phyloP scores from a whole-genome alignment of 2,797 vertebrate genomes.

The Cuniculus paca region DNA sequence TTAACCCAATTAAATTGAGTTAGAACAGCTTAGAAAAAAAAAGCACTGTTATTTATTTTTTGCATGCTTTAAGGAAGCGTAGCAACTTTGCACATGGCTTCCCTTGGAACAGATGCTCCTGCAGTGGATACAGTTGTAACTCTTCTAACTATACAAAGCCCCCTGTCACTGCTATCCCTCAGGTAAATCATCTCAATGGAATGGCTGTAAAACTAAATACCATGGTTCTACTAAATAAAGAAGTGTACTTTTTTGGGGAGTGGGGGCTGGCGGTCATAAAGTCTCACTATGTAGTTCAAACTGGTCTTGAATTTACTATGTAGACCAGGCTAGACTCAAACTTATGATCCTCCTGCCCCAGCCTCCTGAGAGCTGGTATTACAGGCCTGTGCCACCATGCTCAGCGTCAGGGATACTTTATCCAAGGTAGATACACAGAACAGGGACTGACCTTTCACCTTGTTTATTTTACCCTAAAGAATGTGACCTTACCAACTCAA shows the following conservation, averaged over 20 bases:
- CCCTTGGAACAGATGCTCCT: not conserved
- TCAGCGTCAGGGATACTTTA: not conserved
- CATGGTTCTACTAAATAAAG: not conserved
- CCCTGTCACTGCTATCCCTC: not conserved
- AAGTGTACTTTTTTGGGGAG: not conserved
- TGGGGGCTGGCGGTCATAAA: not conserved
- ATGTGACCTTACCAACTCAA: not conserved
- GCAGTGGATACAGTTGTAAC: not conserved
- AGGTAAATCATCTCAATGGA: not conserved
- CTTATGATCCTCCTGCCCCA: not conserved
- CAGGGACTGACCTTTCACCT: not conserved
- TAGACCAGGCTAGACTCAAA: not conserved
- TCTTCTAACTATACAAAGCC: not conserved
- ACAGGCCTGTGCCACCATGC: not conserved
- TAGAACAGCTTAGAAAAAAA: not conserved
- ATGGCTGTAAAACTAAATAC: not conserved
- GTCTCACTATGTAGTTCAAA: not conserved
- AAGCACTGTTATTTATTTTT: not conserved
- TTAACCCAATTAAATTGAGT: not conserved
- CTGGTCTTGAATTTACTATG: not conserved
- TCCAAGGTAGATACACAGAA: not conserved
- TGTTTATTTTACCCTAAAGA: not conserved
- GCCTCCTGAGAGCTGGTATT: not conserved
- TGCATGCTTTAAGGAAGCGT: not conserved
- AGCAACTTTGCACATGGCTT: not conserved